A percentile compares a stretch with the other conserved stretches of the same genome.
phyloP scores from a whole-genome alignment of 2,888 invertebrate genomes.

The Drosophila austrosaltans region DNA sequence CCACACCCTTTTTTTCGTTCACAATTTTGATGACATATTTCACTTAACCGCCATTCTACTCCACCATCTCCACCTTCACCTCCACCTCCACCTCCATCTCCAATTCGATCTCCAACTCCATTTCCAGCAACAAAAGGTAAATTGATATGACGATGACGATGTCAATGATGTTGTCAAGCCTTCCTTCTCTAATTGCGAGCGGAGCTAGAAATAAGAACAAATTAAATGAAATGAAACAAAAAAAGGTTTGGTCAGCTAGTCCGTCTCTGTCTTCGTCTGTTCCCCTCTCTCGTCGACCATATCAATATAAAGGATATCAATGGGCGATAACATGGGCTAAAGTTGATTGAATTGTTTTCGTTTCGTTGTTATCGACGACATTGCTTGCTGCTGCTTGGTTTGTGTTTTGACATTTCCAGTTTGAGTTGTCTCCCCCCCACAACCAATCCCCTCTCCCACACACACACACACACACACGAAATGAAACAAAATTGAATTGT shows the following conservation, averaged over 20 bases:
- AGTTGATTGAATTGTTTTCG: slow-evolving; percentile 76
- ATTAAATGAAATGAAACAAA: slow-evolving; percentile 38
- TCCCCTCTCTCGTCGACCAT: slow-evolving; percentile 20
- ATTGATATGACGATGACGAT: slow-evolving; percentile 50
- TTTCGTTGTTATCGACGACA: slow-evolving; percentile 40
- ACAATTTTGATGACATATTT: slow-evolving; percentile 71
- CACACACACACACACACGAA: no score
- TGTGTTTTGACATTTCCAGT: slow-evolving; percentile 36
- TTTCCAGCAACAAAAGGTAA: slow-evolving; percentile 32
- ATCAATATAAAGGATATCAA: slow-evolving; percentile 77
- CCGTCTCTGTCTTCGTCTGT: not conserved
- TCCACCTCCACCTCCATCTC: not conserved
- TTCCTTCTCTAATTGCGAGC: slow-evolving; percentile 55
- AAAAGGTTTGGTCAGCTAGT: slow-evolving; percentile 69
- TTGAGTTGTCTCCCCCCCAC: slow-evolving; percentile 58
- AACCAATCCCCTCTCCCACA: no score
- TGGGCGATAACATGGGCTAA: slow-evolving; percentile 65
- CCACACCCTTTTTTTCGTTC: slow-evolving; percentile 19
- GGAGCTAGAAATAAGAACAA: slow-evolving; percentile 20
- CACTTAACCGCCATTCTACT: slow-evolving; percentile 4
- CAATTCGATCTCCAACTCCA: not conserved
- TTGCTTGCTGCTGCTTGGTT: slow-evolving; percentile 38
- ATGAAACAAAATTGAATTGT: not conserved
- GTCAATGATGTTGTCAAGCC: slow-evolving; percentile 42
- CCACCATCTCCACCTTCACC: no score